Evolutionary conservation across 2,113 vertebrate species (phyloP).

Genomic region (Acinonyx jubatus): DNA sequence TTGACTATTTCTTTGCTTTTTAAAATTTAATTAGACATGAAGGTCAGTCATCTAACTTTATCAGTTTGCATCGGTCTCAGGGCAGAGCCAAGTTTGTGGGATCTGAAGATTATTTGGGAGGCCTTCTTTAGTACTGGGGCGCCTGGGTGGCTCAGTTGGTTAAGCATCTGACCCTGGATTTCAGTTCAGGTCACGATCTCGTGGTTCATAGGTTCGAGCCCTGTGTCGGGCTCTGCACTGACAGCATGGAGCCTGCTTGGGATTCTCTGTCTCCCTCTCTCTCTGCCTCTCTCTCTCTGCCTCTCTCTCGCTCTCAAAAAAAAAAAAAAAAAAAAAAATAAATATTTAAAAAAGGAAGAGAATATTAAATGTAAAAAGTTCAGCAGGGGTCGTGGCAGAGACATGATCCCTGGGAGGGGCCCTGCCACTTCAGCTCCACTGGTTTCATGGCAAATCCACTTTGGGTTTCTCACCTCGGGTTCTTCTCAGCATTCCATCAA

Average conservation of each 20-base stretch:
- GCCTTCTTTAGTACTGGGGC: neutral
- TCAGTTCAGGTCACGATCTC: no score
- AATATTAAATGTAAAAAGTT: neutral
- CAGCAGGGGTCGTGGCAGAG: neutral
- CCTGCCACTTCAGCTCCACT: neutral
- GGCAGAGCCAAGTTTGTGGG: neutral
- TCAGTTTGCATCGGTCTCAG: neutral
- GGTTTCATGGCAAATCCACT: neutral
- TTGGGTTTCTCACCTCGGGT: neutral
- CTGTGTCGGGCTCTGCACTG: no score
- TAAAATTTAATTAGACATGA: neutral
- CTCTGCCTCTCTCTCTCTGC: no score
- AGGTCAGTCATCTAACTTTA: neutral
- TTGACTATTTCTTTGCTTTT: neutral
- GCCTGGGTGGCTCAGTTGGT: no score
- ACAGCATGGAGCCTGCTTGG: no score
- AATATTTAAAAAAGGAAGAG: neutral
- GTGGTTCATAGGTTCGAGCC: no score
- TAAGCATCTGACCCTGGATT: no score
- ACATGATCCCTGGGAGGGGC: neutral
- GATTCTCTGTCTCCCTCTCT: no score
- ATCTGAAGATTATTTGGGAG: neutral
- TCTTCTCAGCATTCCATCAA: neutral
- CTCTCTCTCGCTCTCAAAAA: no score
- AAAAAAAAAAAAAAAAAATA: no score